Evolutionary conservation across 23 tunicate genomes (phyloP), one percentile per base, ranked within the genome.

Genomic region (Styela clava): DNA sequence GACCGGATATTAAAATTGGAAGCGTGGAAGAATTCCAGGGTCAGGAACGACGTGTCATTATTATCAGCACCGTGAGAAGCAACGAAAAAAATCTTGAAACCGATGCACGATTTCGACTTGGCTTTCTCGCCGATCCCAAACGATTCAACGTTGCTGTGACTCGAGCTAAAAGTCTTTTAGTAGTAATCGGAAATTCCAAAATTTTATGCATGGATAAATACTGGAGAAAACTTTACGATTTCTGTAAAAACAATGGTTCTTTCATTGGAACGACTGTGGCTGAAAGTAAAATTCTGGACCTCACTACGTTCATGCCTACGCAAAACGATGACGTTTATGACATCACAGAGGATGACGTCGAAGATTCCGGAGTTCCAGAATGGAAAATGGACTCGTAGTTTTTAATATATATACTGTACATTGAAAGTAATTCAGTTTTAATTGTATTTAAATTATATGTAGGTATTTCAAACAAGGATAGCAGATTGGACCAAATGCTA

Each of bases 1-100:
- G 63, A n/a, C 16, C 71, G 7, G n/a, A 24, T 33, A 30, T 80
- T 20, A 86, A 80, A 2, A 25, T 86, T 19, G 85, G 85, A 16
- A 70, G 85, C 56, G 88, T 85, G 29, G 88, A 85, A 68, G 88
- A 85, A 69, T 85, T 85, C 30, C 88, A 85, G 62, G 88, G 88
- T 0, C 88, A 85, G 69, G 88, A 85, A 65, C 44, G 88, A 29
- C 52, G 78, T 16, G 88, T 85, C 61, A 85, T 85, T 27, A 78
- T 85, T 44, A 85, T 85, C 88, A 85, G 88, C 35, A 85, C 88
- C 12, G 88, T 85, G 35, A 61, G 88, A 36, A 34, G 68, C 56
- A 68, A 27, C 78, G 61, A 33, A 27, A 69, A 85, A 69, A 63
- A 85, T 73, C 64, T 89, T 16, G 34, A 16, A 3, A 69, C 74